phyloP scores from a whole-genome alignment of 1,140 invertebrate genomes.

The Apocrypta bakeri region DNA sequence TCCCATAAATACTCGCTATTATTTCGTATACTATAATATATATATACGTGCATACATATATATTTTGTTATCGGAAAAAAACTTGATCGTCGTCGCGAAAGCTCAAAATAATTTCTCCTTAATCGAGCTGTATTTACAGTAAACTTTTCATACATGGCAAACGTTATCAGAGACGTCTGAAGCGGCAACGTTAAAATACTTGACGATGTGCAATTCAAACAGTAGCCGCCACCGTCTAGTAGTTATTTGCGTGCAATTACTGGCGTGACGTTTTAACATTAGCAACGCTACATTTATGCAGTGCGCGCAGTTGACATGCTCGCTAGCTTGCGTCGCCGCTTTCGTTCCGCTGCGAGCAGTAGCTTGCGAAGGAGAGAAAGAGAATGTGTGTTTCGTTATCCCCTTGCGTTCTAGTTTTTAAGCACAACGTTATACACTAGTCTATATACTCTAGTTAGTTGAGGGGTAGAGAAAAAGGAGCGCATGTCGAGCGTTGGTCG shows the following conservation, averaged over 20 bases:
- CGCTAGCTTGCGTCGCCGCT: background rate
- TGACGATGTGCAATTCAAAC: constrained; percentile 57
- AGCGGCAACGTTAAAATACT: too few species aligned
- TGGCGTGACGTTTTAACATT: constrained; percentile 62
- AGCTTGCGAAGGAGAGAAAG: too few species aligned
- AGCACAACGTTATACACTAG: background rate
- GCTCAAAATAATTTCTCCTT: background rate
- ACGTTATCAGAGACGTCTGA: too few species aligned
- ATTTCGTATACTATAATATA: too few species aligned
- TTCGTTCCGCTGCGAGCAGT: constrained; percentile 33
- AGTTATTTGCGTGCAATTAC: constrained; percentile 65
- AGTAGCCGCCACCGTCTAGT: constrained; percentile 41
- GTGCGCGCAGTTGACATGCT: constrained; percentile 33
- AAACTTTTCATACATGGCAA: too few species aligned
- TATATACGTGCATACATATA: too few species aligned
- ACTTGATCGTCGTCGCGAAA: background rate
- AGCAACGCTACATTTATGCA: constrained; percentile 64
- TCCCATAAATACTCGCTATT: background rate
- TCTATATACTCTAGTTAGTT: background rate
- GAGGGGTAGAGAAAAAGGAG: background rate
- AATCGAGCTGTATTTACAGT: background rate
- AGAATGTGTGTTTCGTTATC: background rate
- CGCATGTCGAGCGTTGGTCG: background rate
- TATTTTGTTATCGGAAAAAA: background rate
- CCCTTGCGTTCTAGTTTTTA: constrained; percentile 23